Evolutionary conservation across 2,888 invertebrate species (phyloP).

Genomic region (Agrilus mali): DNA sequence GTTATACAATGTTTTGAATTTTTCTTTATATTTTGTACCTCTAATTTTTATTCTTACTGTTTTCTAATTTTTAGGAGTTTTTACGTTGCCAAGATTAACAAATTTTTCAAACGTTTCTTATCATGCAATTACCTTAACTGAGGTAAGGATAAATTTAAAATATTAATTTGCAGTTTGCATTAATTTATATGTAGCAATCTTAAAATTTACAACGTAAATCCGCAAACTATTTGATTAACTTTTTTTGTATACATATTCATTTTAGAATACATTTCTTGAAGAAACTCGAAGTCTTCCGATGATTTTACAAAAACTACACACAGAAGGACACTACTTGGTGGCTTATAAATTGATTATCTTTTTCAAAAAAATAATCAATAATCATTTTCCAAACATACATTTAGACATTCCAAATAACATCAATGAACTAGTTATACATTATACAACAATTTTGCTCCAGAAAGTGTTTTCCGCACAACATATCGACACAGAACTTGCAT

Average conservation of each 20-base stretch:
- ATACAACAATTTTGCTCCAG: constrained; percentile 24
- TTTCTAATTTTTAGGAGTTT: too few species aligned
- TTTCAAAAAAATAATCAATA: constrained; percentile 8
- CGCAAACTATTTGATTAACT: too few species aligned
- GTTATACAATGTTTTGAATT: too few species aligned
- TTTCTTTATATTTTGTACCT: too few species aligned
- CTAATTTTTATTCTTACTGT: too few species aligned
- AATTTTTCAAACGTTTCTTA: too few species aligned
- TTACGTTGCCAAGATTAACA: too few species aligned
- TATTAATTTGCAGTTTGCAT: too few species aligned
- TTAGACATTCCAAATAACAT: constrained; percentile 7
- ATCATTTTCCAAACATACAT: constrained; percentile 10
- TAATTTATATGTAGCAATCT: too few species aligned
- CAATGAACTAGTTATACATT: constrained; percentile 14
- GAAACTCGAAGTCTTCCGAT: constrained; percentile 20
- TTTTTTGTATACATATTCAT: neutral
- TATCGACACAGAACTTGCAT: constrained; percentile 29
- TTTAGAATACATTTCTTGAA: constrained; percentile 13
- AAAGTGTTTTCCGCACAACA: constrained; percentile 26
- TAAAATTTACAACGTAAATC: too few species aligned
- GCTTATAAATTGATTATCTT: constrained; percentile 16
- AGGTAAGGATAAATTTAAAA: too few species aligned
- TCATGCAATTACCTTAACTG: too few species aligned
- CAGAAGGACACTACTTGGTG: constrained; percentile 21
- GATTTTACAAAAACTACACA: constrained; percentile 17